Evolutionary conservation across 2,113 vertebrate species (phyloP), one percentile per base, ranked within the genome.

Genomic region (Psilopsiagon aurifrons): DNA sequence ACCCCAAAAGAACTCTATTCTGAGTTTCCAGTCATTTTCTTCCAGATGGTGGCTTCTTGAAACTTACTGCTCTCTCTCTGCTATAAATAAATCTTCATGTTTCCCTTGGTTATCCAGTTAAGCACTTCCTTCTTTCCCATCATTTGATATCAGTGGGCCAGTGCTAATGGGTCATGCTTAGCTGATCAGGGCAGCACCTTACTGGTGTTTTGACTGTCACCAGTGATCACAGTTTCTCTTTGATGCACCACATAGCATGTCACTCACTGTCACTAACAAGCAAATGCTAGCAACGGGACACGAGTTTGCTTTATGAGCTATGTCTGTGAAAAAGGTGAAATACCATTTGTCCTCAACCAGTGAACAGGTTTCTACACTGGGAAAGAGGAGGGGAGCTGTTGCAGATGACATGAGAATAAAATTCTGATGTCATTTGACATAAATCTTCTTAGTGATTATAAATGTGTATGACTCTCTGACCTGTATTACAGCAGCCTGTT

Each of bases 401-500:
- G 67, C 47, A 88, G 76, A 92, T 52, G 55, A 57, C 23, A 67
- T 7, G 3, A 22, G 92, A 94, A 90, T 73, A 91, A 85, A 91
- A 92, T 89, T 70, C 88, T 94, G 59, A 12, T 63, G 39, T 52
- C 7, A 0, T 89, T 90, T 95, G 47, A 84, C 66, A 90, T 67
- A 92, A 92, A 90, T 96, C 95, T 64, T 78, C 62, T 93, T 70
- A 89, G 75, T 84, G 86, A 85, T 78, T 83, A 93, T 89, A 87
- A 89, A 88, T 54, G 33, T 24, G 11, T 37, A 43, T 46, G 70
- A 71, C 69, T 81, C 43, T 44, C 33, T 94, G 90, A 68, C 81
- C 88, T 43, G 81, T 44, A 89, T 94, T 92, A 76, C 35, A 94
- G 67, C 14, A 95, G 46, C 12, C 10, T 89, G 75, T 80, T 86